Conservation (phyloP, 2,797 vertebrate genomes). For the Aphelocoma californica region DNA sequence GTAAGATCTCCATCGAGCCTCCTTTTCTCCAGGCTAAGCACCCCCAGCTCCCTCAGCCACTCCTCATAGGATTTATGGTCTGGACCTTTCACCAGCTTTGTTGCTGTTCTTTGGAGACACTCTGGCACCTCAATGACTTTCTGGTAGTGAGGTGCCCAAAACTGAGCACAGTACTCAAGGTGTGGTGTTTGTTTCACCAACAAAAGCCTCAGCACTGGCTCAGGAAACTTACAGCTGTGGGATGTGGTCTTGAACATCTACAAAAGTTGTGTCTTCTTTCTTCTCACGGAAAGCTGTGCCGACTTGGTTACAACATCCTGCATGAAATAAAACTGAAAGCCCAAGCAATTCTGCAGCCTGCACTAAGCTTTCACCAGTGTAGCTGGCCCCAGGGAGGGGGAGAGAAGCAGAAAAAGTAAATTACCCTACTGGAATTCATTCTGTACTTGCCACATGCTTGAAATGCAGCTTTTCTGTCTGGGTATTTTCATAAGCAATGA, state of each 20-base stretch:
- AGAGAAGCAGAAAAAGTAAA: background rate
- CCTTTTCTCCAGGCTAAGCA: background rate
- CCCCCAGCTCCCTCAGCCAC: background rate
- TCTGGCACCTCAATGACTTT: background rate
- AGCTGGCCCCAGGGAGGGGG: background rate
- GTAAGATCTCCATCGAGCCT: background rate
- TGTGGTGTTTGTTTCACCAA: background rate
- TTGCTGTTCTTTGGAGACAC: background rate
- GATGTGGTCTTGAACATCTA: background rate
- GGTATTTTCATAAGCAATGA: background rate
- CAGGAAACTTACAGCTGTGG: background rate
- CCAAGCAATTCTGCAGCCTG: background rate
- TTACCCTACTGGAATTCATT: background rate
- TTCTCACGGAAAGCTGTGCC: background rate
- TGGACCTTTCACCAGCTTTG: background rate
- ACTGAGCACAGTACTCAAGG: fast-evolving
- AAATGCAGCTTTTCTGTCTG: background rate
- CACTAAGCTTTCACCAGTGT: background rate
- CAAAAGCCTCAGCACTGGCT: background rate
- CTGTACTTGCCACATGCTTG: background rate
- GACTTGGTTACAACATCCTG: background rate
- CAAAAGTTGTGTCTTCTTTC: background rate
- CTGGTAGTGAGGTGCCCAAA: background rate
- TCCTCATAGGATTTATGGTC: background rate
- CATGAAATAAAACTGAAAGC: background rate